A percentile compares a stretch with the other conserved stretches of the same genome.
Evolutionary conservation across 2,113 vertebrate genomes (phyloP).

Genomic region (Lethenteron reissneri): DNA sequence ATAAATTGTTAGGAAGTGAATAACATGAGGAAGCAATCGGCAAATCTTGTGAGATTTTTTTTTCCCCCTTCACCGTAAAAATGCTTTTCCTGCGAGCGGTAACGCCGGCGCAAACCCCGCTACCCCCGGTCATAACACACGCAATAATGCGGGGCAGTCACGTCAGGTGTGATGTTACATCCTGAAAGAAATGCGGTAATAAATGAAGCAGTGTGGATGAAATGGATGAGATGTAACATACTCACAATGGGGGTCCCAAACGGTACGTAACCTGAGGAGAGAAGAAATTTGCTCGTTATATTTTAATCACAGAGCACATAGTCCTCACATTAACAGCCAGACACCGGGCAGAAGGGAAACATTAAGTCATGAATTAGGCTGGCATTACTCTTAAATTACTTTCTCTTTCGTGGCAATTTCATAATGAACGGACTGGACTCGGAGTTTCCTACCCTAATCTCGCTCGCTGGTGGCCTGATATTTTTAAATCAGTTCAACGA

Average conservation of each 20-base stretch:
- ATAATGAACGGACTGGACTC: conserved; percentile 1
- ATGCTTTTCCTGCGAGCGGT: too few relatives aligned
- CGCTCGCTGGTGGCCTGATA: conserved; percentile 2
- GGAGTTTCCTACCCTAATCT: not conserved
- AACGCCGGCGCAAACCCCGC: too few relatives aligned
- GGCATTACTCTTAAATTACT: conserved; percentile 5
- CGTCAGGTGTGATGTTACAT: not conserved
- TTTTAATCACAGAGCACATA: conserved; percentile 6
- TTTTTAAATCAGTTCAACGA: not conserved
- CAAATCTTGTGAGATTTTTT: too few relatives aligned
- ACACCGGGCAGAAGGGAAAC: conserved; percentile 5
- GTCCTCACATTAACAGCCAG: conserved; percentile 4
- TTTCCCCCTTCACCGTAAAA: too few relatives aligned
- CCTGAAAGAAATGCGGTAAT: not conserved
- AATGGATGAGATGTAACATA: conserved; percentile 11
- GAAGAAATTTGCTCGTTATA: conserved; percentile 5
- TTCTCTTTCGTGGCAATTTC: conserved; percentile 4
- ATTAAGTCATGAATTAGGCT: conserved; percentile 4
- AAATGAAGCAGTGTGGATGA: not conserved
- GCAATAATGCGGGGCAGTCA: not conserved
- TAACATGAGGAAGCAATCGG: too few relatives aligned
- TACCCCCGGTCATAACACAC: too few relatives aligned
- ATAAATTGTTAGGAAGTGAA: too few relatives aligned
- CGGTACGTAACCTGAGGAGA: conserved; percentile 51
- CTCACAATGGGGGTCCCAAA: conserved; percentile 80